A percentile compares a stretch with the other conserved stretches of the same genome.
Conservation (phyloP, 2,113 vertebrate genomes). For the Regulus satrapa region DNA sequence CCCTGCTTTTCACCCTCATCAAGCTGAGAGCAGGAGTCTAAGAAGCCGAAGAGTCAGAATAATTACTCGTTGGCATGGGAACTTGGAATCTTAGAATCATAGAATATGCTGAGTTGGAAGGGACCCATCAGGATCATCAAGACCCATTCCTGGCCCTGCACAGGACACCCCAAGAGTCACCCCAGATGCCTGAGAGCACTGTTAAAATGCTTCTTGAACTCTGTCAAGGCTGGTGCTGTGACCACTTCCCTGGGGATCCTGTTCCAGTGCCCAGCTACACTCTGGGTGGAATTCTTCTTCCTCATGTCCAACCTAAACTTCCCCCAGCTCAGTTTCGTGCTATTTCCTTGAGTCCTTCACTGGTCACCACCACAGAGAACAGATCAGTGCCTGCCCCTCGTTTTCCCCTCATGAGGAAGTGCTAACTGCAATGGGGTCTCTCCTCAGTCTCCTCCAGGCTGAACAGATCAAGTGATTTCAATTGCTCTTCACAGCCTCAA, state of each 20-base stretch:
- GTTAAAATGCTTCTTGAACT: background rate
- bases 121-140: background rate
- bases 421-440: background rate
- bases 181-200: background rate
- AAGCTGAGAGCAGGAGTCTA: background rate
- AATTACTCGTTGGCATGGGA: background rate
- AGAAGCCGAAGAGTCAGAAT: background rate
- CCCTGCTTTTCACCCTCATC: background rate
- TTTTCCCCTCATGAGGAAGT: background rate
- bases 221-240: background rate
- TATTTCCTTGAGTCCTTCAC: background rate
- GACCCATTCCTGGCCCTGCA: background rate
- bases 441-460: background rate
- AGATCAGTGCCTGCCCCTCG: background rate
- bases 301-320: background rate
- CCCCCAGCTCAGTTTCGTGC: background rate
- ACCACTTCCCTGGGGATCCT: background rate
- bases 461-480: background rate
- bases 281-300: background rate
- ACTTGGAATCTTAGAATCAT: background rate
- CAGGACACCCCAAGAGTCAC: background rate
- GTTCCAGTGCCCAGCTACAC: rapidly evolving
- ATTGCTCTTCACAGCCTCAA: background rate
- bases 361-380: background rate
- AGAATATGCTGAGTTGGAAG: background rate